Conservation (phyloP, 2,797 vertebrate species). For the Ctenopoma kingsleyae region DNA sequence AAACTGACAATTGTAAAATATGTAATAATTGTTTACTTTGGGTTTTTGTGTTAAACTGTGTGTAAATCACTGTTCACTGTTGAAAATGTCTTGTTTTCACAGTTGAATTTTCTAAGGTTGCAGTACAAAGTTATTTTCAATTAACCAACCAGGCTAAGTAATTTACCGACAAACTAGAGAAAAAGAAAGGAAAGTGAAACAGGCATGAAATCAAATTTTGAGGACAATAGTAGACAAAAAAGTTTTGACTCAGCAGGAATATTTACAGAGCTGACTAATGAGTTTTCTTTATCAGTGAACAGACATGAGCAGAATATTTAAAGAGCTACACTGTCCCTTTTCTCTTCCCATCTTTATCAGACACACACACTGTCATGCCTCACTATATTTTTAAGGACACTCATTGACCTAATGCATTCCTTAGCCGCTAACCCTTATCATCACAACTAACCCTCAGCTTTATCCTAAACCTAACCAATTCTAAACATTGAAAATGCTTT, state of each 20-base stretch:
- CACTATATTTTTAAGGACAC: too few species aligned
- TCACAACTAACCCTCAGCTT: too few species aligned
- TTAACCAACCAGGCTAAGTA: slow-evolving; percentile 8
- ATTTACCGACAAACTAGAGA: slow-evolving; percentile 16
- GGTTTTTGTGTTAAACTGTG: too few species aligned
- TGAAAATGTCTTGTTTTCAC: not conserved
- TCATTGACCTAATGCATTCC: too few species aligned
- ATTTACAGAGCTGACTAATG: slow-evolving; percentile 45
- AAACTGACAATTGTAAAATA: too few species aligned
- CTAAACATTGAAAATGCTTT: too few species aligned
- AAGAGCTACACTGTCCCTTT: slow-evolving; percentile 23
- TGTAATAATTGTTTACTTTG: too few species aligned
- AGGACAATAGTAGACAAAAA: slow-evolving; percentile 16
- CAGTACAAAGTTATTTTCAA: slow-evolving; percentile 3
- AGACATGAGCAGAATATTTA: slow-evolving; percentile 29
- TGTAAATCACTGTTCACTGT: not conserved
- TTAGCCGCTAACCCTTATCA: too few species aligned
- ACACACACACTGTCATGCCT: not conserved
- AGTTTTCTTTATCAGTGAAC: slow-evolving; percentile 36
- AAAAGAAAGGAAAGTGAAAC: not conserved
- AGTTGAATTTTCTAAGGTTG: slow-evolving; percentile 11
- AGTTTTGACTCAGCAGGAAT: slow-evolving; percentile 28
- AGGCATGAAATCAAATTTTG: slow-evolving; percentile 2
- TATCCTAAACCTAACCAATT: too few species aligned
- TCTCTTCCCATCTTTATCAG: slow-evolving; percentile 24